Evolutionary conservation across 1,140 invertebrate species (phyloP), one percentile per base, ranked within the genome.

Genomic region (Cotesia vestalis): DNA sequence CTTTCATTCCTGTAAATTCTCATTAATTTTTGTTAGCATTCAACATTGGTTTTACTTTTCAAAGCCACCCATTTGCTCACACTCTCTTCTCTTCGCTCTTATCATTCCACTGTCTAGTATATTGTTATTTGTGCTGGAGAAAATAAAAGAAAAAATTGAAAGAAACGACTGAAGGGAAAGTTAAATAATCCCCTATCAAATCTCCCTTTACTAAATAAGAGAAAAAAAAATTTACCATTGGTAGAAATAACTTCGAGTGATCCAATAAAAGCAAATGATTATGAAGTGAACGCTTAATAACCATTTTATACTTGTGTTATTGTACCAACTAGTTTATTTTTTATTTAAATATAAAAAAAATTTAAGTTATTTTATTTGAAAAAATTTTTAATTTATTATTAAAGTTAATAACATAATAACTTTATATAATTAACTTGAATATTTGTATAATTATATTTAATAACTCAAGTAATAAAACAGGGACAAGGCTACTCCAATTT

Each of bases 121-220:
- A 35, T 52, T 14, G 27, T 51, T 36, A 38, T 34, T 34, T 59
- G 40, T 11, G 40, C 5, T 46, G 3, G 40, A 46, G 52, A 72
- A 27, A 36, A 61, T 17, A 59, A 34, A 61, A 57, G 38, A 20
- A 51, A 59, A 36, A 73, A 73, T 70, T 70, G 72, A 73, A 73
- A 40, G 53, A 53, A 70, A 71, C 69, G 69, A 46, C 27, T 62
- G 68, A 38, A 74, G 53, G 62, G 27, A 57, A 35, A 71, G 59
- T 74, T 71, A 63, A 67, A 74, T 74, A 71, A 74, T 71, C 73
- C 64, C 38, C 27, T 53, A 74, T 74, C 64, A 69, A 74, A 74
- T 71, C 62, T 67, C 11, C 35, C 61, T 59, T 35, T 27, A n/a
- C 14, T 60, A n/a, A 34, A 34, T 27, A 20, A 27, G 1, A 27